These are phyloP conservation scores for Varroa destructor DNA, from an alignment of 1,140 invertebrate genomes.

Conservation along the genomic window DNA sequence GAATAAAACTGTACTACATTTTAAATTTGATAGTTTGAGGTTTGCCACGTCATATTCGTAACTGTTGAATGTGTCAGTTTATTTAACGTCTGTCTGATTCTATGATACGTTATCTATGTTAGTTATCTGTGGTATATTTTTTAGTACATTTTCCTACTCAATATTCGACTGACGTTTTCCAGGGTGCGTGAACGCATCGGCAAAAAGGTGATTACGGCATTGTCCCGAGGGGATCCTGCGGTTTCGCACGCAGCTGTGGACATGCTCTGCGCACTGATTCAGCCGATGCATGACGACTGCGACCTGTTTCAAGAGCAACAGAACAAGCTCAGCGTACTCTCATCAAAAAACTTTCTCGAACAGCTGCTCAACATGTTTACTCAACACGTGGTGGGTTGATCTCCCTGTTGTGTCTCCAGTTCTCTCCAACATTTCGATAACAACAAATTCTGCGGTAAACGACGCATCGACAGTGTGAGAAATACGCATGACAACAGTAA, in stretches of 20 bases:
- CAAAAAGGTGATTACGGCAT: slow-evolving; percentile 70
- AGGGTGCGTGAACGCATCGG: slow-evolving; percentile 90
- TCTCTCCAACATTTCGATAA: slow-evolving; percentile 4
- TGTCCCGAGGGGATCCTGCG: slow-evolving; percentile 71
- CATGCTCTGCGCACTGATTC: slow-evolving; percentile 92
- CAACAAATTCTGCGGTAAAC: neutral
- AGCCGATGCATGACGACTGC: slow-evolving; percentile 92
- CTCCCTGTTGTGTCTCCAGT: neutral
- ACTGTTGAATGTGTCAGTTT: too few species aligned
- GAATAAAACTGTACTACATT: too few species aligned
- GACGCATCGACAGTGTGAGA: too few species aligned
- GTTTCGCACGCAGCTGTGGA: slow-evolving; percentile 92
- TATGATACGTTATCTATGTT: too few species aligned
- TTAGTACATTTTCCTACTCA: neutral
- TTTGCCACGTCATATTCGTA: too few species aligned
- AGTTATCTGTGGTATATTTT: neutral
- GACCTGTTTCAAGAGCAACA: slow-evolving; percentile 85
- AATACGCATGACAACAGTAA: neutral
- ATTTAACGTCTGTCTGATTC: too few species aligned
- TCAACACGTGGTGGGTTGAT: slow-evolving; percentile 65
- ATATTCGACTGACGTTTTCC: slow-evolving; percentile 31
- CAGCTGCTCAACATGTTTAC: slow-evolving; percentile 86
- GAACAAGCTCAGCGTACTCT: slow-evolving; percentile 89
- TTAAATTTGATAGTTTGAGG: too few species aligned
- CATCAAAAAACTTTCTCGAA: slow-evolving; percentile 80